Evolutionary conservation across 1,140 invertebrate genomes (phyloP).

Genomic region (Drosophila sp.): DNA sequence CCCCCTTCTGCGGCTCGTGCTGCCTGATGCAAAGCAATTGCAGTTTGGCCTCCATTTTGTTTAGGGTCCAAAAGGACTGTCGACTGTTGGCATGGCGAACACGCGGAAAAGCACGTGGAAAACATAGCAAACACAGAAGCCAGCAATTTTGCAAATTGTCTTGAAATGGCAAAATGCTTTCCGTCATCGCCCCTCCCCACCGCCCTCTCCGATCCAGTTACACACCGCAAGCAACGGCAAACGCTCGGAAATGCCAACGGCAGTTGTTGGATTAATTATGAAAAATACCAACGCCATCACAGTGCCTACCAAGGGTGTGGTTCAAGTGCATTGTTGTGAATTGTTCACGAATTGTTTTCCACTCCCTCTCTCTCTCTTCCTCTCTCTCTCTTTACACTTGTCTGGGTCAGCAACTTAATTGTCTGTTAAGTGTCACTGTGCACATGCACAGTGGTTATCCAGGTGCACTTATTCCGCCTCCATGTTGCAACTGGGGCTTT

Average conservation of each 20-base stretch:
- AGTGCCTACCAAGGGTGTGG: conserved; percentile 2
- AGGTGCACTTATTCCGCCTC: conserved; percentile 2
- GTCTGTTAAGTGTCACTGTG: conserved; percentile 81
- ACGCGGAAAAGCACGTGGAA: conserved; percentile 33
- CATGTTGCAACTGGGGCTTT: conserved; percentile 8
- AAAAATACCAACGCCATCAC: conserved; percentile 55
- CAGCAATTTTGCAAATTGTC: conserved; percentile 79
- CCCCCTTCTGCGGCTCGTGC: not conserved
- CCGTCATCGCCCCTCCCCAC: conserved; percentile 7
- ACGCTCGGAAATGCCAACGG: conserved; percentile 72
- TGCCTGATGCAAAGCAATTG: conserved; percentile 36
- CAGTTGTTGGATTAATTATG: conserved; percentile 82
- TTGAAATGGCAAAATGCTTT: conserved; percentile 71
- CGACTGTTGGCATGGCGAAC: conserved; percentile 12
- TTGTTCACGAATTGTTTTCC: conserved; percentile 19
- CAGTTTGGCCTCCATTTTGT: conserved; percentile 52
- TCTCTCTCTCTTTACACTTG: conserved; percentile 23
- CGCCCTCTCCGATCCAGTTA: not conserved
- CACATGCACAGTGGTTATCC: conserved; percentile 41
- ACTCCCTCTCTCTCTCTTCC: not conserved
- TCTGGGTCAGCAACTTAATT: conserved; percentile 78
- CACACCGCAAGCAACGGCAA: conserved; percentile 54
- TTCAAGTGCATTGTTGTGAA: conserved; percentile 49
- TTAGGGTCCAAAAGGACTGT: conserved; percentile 33
- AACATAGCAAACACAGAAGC: conserved; percentile 39